Evolutionary conservation across 2,888 invertebrate genomes (phyloP).

Genomic region (Hypercompe scribonia): DNA sequence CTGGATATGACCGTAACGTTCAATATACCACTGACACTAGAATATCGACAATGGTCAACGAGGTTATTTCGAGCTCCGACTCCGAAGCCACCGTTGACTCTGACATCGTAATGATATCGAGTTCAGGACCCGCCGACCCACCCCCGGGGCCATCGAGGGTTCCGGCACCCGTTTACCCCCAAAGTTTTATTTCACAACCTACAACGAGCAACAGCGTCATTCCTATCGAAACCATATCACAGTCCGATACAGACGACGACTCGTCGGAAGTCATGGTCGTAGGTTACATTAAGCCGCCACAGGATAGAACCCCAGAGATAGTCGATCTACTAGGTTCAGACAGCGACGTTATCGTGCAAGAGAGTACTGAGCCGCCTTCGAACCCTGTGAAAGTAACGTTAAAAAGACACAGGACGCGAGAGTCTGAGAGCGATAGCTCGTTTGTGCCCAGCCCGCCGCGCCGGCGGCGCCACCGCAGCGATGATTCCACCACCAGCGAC

Average conservation of each 20-base stretch:
- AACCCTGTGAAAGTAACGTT: conserved; percentile 65
- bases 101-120: conserved; percentile 56
- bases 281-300: conserved; percentile 89
- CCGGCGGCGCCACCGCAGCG: conserved; percentile 26
- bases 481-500: background rate
- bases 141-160: conserved; percentile 50
- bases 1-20: conserved; percentile 91
- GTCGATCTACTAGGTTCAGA: conserved; percentile 87
- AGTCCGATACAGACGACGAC: conserved; percentile 81
- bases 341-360: conserved; percentile 80
- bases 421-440: conserved; percentile 60
- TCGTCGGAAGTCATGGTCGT: conserved; percentile 88
- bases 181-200: conserved; percentile 63
- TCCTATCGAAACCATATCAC: conserved; percentile 81
- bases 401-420: conserved; percentile 52
- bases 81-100: conserved; percentile 54
- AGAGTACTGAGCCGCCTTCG: conserved; percentile 50
- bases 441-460: conserved; percentile 52
- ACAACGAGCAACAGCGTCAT: conserved; percentile 62
- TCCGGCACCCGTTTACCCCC: conserved; percentile 65
- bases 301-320: conserved; percentile 89
- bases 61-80: conserved; percentile 78
- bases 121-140: conserved; percentile 45
- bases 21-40: conserved; percentile 87
- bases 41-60: conserved; percentile 86